Evolutionary conservation across 1,140 invertebrate species (phyloP).

Genomic region (Papilio polytes): DNA sequence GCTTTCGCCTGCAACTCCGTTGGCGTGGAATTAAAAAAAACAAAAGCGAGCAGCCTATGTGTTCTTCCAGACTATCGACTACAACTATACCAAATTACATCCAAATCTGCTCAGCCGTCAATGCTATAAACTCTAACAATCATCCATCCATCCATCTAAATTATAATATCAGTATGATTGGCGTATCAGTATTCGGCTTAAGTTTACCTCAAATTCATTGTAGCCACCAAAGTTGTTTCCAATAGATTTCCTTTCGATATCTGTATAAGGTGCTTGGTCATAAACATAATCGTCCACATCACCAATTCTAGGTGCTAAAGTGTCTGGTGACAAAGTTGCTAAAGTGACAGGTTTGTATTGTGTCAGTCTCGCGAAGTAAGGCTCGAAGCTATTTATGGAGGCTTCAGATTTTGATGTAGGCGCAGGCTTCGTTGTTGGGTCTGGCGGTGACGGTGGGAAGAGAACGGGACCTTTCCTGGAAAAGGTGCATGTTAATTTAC

Average conservation of each 20-base stretch:
- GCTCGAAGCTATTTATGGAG: constrained; percentile 41
- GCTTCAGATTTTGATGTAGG: constrained; percentile 73
- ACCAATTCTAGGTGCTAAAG: not conserved
- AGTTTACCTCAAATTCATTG: constrained; percentile 65
- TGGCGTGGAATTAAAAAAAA: too few species aligned
- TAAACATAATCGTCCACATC: constrained; percentile 5
- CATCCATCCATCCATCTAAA: too few species aligned
- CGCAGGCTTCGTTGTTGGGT: constrained; percentile 61
- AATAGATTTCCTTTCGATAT: constrained; percentile 50
- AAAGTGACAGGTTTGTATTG: constrained; percentile 25
- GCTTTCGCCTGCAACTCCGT: too few species aligned
- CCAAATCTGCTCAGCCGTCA: too few species aligned
- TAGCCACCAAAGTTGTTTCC: constrained; percentile 48
- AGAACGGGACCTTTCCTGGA: constrained; percentile 79
- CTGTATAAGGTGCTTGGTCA: constrained; percentile 42
- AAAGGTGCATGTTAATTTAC: constrained; percentile 36
- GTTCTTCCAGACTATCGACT: too few species aligned
- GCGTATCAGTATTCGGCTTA: too few species aligned
- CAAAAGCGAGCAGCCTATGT: too few species aligned
- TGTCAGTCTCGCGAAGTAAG: constrained; percentile 48
- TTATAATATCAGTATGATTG: too few species aligned
- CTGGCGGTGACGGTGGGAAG: constrained; percentile 70
- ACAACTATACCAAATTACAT: too few species aligned
- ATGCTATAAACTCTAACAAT: too few species aligned
- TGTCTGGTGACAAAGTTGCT: too few species aligned